phyloP scores from a whole-genome alignment of 2,797 vertebrate genomes.

The Capromys pilorides region DNA sequence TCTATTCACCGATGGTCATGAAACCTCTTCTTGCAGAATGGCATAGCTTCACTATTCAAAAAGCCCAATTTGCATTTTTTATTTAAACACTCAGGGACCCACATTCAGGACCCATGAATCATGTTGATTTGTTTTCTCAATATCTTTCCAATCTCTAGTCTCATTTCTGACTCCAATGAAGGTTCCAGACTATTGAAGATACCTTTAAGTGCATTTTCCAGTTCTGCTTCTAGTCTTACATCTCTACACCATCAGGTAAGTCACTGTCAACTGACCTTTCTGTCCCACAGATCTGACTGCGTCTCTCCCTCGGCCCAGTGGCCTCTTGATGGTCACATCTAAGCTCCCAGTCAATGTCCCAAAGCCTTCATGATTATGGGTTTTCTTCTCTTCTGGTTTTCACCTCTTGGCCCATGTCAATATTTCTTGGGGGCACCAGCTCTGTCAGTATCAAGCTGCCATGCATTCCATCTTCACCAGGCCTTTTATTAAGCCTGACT shows the following conservation, averaged over 20 bases:
- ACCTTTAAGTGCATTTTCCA: background rate
- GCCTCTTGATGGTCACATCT: background rate
- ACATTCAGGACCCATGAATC: background rate
- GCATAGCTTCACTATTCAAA: fast-evolving
- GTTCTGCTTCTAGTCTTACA: background rate
- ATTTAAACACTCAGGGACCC: background rate
- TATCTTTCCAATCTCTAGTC: background rate
- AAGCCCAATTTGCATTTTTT: background rate
- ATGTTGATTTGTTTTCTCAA: background rate
- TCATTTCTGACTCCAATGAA: background rate
- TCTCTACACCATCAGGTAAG: background rate
- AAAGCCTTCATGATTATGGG: background rate
- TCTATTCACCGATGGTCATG: background rate
- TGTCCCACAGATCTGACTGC: background rate
- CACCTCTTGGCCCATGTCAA: background rate
- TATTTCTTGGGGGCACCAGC: background rate
- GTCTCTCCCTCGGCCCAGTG: background rate
- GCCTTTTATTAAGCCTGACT: background rate
- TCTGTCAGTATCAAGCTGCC: background rate
- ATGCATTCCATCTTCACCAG: background rate
- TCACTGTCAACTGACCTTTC: background rate
- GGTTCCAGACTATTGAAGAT: background rate
- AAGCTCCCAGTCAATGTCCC: background rate
- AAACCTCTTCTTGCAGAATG: background rate
- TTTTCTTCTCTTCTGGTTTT: background rate